These are phyloP conservation scores for Holcopasites calliopsidis DNA, from an alignment of 1,140 invertebrate species.

Conservation along the genomic window DNA sequence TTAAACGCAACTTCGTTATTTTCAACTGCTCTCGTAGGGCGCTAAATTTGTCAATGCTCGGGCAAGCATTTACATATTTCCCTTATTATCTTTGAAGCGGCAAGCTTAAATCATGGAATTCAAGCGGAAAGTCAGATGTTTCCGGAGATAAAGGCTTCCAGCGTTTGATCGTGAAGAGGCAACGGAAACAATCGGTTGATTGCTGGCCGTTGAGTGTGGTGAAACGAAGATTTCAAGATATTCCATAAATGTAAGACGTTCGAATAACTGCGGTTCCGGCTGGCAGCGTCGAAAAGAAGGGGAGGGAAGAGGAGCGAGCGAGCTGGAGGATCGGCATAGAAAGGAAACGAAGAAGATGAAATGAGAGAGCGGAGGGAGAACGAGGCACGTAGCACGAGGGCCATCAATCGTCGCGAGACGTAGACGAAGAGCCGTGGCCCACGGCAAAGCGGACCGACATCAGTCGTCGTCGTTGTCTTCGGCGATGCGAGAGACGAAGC, in stretches of 20 bases:
- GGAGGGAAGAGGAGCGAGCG: constrained; percentile 33
- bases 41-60: constrained; percentile 2
- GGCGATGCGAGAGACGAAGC: constrained; percentile 58
- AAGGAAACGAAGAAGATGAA: constrained; percentile 29
- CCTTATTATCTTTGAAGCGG: constrained; percentile 10
- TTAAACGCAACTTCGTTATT: too few relatives aligned
- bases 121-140: constrained; percentile 43
- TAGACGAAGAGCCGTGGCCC: constrained; percentile 74
- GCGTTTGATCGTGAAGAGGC: constrained; percentile 36
- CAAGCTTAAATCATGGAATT: background rate
- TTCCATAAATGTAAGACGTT: constrained; percentile 74
- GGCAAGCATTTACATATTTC: background rate
- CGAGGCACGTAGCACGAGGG: constrained; percentile 57
- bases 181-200: constrained; percentile 60
- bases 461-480: constrained; percentile 62
- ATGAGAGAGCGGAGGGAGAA: background rate
- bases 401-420: constrained; percentile 73
- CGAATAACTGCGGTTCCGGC: constrained; percentile 47
- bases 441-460: constrained; percentile 72
- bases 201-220: constrained; percentile 42
- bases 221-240: constrained; percentile 73
- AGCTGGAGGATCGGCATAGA: background rate
- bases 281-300: constrained; percentile 37
- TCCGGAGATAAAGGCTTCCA: constrained; percentile 48
- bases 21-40: too few relatives aligned